phyloP scores from a whole-genome alignment of 2,113 vertebrate genomes.

The Notothenia rossii region DNA sequence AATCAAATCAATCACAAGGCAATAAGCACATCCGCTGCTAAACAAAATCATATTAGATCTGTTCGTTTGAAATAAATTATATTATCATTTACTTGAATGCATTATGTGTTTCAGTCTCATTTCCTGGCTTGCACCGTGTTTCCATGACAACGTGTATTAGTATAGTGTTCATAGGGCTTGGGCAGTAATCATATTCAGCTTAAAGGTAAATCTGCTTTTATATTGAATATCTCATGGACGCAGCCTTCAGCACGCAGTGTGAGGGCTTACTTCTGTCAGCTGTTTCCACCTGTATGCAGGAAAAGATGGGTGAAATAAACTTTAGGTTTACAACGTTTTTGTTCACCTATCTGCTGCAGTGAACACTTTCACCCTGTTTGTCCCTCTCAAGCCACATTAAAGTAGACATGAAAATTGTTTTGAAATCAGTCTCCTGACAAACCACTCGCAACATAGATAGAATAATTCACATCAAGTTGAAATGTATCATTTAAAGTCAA shows the following conservation, averaged over 20 bases:
- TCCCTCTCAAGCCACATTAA: no score
- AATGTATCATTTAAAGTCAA: no score
- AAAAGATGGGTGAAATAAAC: neutral
- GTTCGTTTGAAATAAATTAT: conserved; percentile 60
- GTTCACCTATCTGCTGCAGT: no score
- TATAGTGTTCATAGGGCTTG: conserved; percentile 39
- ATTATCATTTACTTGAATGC: conserved; percentile 58
- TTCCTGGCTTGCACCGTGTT: conserved; percentile 57
- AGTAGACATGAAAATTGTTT: no score
- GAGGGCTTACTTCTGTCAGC: neutral
- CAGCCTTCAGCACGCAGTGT: neutral
- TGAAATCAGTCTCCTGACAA: no score
- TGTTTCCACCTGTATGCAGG: neutral
- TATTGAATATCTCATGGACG: conserved; percentile 10
- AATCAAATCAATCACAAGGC: conserved; percentile 51
- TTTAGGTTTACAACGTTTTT: neutral
- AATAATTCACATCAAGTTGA: no score
- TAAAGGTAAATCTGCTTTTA: conserved; percentile 19
- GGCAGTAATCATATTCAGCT: conserved; percentile 22
- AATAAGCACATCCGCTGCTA: conserved; percentile 42
- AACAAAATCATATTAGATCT: conserved; percentile 59
- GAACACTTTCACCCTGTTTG: no score
- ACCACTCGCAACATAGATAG: no score
- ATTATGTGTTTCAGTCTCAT: conserved; percentile 43
- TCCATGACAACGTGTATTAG: conserved; percentile 51